Evolutionary conservation across 2,113 vertebrate species (phyloP).

Genomic region (Nyctereutes procyonoides): DNA sequence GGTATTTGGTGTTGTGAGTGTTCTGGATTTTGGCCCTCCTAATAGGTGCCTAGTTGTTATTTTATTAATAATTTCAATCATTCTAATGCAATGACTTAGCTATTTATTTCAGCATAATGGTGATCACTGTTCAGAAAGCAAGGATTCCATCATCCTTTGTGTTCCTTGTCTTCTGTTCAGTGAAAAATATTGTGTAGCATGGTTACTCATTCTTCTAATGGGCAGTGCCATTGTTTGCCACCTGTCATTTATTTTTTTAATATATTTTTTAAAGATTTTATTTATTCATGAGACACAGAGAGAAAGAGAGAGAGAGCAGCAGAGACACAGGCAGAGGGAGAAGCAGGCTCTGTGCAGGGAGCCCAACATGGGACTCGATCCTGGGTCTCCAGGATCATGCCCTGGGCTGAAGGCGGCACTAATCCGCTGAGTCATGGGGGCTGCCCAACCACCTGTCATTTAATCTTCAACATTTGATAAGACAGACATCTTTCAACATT

Average conservation of each 20-base stretch:
- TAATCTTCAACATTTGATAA: background rate
- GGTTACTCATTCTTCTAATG: background rate
- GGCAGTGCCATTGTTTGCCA: background rate
- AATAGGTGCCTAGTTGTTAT: background rate
- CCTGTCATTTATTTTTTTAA: background rate
- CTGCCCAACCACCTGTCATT: background rate
- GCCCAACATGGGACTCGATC: too few relatives aligned
- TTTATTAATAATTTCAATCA: background rate
- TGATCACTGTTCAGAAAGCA: background rate
- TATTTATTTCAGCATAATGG: background rate
- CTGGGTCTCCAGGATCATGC: too few relatives aligned
- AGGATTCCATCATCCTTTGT: background rate
- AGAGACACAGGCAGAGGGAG: too few relatives aligned
- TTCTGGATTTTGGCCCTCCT: background rate
- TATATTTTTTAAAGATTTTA: too few relatives aligned
- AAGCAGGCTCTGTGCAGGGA: too few relatives aligned
- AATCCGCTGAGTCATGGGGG: too few relatives aligned
- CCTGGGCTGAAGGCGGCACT: too few relatives aligned
- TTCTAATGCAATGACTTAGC: background rate
- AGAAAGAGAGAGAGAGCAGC: too few relatives aligned
- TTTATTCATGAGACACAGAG: too few relatives aligned
- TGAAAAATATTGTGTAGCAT: background rate
- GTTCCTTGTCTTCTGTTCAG: background rate
- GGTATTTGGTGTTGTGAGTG: background rate
- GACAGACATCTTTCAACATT: background rate